Percentiles rank a stretch among this genome's conserved stretches.
Conservation (phyloP, 2,797 vertebrate genomes). For the Eidolon dupreanum region DNA sequence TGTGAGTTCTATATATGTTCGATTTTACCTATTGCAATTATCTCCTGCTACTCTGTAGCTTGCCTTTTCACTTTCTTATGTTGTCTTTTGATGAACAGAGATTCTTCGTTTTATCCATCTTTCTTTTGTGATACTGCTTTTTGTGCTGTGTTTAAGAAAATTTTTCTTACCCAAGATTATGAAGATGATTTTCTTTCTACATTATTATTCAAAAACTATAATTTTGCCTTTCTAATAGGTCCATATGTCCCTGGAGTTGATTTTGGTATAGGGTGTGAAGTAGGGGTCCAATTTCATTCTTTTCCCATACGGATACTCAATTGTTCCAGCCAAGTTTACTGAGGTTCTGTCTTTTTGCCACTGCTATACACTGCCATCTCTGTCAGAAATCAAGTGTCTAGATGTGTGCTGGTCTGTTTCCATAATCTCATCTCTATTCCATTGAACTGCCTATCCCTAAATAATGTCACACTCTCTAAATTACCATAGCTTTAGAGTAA, state of each 20-base stretch:
- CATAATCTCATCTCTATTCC: neutral
- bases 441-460: neutral
- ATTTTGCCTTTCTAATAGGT: neutral
- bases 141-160: neutral
- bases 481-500: neutral
- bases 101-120: neutral
- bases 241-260: neutral
- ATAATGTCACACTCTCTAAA: neutral
- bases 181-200: neutral
- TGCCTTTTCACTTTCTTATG: neutral
- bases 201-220: neutral
- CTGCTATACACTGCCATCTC: neutral
- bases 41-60: neutral
- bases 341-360: neutral
- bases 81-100: neutral
- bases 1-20: neutral
- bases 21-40: neutral
- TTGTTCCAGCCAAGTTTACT: neutral
- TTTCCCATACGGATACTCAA: neutral
- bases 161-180: neutral
- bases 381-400: constrained; percentile 1
- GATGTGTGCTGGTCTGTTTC: neutral
- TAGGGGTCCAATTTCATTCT: neutral
- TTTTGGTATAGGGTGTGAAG: neutral
- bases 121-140: neutral